phyloP scores from a whole-genome alignment of 2,888 invertebrate genomes.

The Tenthredo mesomela region DNA sequence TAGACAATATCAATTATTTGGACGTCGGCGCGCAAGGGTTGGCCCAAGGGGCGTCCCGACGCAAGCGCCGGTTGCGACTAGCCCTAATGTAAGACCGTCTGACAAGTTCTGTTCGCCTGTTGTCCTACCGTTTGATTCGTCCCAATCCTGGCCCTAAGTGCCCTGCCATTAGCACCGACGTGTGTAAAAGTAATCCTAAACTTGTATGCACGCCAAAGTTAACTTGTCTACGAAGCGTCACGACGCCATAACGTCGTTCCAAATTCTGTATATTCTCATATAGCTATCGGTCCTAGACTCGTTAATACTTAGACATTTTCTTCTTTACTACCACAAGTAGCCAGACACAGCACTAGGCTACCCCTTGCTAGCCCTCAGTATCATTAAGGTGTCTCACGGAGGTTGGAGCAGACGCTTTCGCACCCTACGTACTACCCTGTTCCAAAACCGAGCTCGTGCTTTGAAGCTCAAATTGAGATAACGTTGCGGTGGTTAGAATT shows the following conservation, averaged over 20 bases:
- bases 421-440: slow-evolving; percentile 66
- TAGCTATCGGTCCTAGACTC: slow-evolving; percentile 14
- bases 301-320: not conserved
- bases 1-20: not conserved
- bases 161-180: slow-evolving; percentile 56
- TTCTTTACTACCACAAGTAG: not conserved
- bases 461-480: slow-evolving; percentile 73
- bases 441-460: slow-evolving; percentile 71
- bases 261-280: not conserved
- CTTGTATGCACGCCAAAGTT: not conserved
- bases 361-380: not conserved
- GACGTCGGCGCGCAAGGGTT: slow-evolving; percentile 37
- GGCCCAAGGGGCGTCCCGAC: slow-evolving; percentile 42
- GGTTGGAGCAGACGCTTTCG: not conserved
- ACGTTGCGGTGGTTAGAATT: slow-evolving; percentile 40
- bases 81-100: slow-evolving; percentile 11
- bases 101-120: slow-evolving; percentile 64
- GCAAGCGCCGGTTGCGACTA: slow-evolving; percentile 36
- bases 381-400: slow-evolving; percentile 6
- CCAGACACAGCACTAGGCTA: not conserved
- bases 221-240: not conserved
- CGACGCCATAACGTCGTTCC: not conserved
- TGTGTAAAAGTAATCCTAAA: slow-evolving; percentile 23
- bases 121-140: slow-evolving; percentile 64
- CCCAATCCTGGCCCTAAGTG: slow-evolving; percentile 65